Evolutionary conservation across 2,113 vertebrate species (phyloP), one percentile per base, ranked within the genome.

Genomic region (Malurus alboscapulatus): DNA sequence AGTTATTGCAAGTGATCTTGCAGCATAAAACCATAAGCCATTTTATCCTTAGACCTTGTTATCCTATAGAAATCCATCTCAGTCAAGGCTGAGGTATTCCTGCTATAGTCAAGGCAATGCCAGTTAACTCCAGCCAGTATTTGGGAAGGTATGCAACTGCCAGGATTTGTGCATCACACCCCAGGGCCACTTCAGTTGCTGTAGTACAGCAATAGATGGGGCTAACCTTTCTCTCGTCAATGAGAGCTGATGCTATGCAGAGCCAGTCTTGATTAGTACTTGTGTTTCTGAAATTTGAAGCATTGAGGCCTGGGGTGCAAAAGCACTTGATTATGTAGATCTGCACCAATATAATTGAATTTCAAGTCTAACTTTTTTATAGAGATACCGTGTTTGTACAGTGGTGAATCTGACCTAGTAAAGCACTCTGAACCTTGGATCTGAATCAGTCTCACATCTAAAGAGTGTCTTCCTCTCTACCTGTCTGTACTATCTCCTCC

Each of bases 241-340:
- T 21, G 51, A 73, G 50, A 77, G 45, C 0, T 90, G 62, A 29
- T 32, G 53, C 57, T 80, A 1, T 68, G 40, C 26, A 51, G 24
- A 76, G 45, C 27, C 27, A 51, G 40, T 55, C 54, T 26, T 26
- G 40, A 68, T 16, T 6, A 83, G 50, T 79, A 30, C 8, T 48
- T 40, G 12, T 63, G 29, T 55, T 79, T 55, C 79, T 96, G 71
- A 48, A 50, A 59, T 75, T 82, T 13, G 25, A 66, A 78, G 17
- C 18, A 54, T 79, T 0, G 0, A 78, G 61, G 18, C 51, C 38
- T 40, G 47, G 16, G 19, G 7, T 84, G 24, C 8, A 6, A 69
- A 84, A 69, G 47, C 61, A 34, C 15, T 77, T 14, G 9, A 9
- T 22, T 53, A 8, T 66, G 21, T 78, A 47, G 24, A 71, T 17